Evolutionary conservation across 2,888 invertebrate genomes (phyloP).

Genomic region (Drosophila lacicola): DNA sequence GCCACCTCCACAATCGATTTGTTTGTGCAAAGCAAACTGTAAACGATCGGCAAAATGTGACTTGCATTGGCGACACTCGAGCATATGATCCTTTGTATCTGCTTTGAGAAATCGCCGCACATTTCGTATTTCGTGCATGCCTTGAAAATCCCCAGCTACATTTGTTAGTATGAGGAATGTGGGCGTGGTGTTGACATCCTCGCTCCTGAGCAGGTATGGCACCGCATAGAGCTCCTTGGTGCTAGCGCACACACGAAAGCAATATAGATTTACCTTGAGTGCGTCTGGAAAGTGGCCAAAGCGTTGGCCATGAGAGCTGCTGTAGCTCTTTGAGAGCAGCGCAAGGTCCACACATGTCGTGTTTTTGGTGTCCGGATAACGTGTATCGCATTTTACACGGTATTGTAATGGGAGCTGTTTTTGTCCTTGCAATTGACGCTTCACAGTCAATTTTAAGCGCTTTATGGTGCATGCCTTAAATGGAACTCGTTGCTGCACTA

Average conservation of each 20-base stretch:
- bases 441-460: constrained; percentile 58
- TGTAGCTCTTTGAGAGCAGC: constrained; percentile 35
- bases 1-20: constrained; percentile 59
- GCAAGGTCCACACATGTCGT: constrained; percentile 9
- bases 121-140: constrained; percentile 55
- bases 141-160: constrained; percentile 53
- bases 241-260: constrained; percentile 58
- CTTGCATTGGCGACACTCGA: constrained; percentile 54
- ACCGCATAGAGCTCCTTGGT: constrained; percentile 63
- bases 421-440: constrained; percentile 26
- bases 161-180: constrained; percentile 64
- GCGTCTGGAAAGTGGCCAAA: constrained; percentile 35
- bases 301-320: constrained; percentile 21
- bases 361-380: not conserved
- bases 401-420: constrained; percentile 56
- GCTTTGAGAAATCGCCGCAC: constrained; percentile 46
- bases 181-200: constrained; percentile 49
- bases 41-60: constrained; percentile 42
- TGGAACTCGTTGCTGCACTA: constrained; percentile 23
- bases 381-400: constrained; percentile 42
- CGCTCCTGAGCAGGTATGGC: constrained; percentile 54
- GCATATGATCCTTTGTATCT: constrained; percentile 35
- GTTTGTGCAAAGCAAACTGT: constrained; percentile 54
- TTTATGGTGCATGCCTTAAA: constrained; percentile 55
- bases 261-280: constrained; percentile 57